Conservation (phyloP, 2,888 invertebrate species). For the Sthenelais limicola region DNA sequence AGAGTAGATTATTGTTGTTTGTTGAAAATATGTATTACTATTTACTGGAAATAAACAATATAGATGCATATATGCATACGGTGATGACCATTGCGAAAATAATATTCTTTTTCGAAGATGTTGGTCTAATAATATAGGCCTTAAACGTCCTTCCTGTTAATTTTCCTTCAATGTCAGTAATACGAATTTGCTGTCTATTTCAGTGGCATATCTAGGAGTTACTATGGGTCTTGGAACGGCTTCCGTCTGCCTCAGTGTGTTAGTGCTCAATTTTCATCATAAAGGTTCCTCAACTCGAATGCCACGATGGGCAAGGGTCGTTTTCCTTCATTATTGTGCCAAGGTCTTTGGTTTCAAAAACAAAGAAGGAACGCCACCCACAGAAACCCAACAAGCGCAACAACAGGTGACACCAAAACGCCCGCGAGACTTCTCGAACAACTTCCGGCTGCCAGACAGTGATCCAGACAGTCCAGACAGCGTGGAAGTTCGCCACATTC, state of each 20-base stretch:
- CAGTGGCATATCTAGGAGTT: constrained; percentile 50
- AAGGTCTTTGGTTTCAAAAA: constrained; percentile 37
- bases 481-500: constrained; percentile 39
- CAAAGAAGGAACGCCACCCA: not conserved
- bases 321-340: constrained; percentile 47
- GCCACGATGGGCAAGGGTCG: constrained; percentile 47
- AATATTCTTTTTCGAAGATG: too few species aligned
- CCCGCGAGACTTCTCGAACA: not conserved
- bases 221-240: constrained; percentile 52
- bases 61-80: too few species aligned
- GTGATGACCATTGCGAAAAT: too few species aligned
- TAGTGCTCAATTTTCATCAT: constrained; percentile 51
- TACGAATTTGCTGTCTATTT: too few species aligned
- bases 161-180: too few species aligned
- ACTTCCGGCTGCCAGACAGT: not conserved
- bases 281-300: constrained; percentile 43
- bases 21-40: too few species aligned
- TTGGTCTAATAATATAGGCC: too few species aligned
- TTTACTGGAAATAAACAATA: too few species aligned
- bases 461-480: constrained; percentile 6
- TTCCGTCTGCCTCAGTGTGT: constrained; percentile 50
- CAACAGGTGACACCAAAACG: not conserved
- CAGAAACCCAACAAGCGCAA: not conserved
- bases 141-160: too few species aligned
- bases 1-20: too few species aligned